A percentile compares a stretch with the other conserved stretches of the same genome.
phyloP scores from a whole-genome alignment of 2,888 invertebrate genomes.

The Esperia sulphurella region DNA sequence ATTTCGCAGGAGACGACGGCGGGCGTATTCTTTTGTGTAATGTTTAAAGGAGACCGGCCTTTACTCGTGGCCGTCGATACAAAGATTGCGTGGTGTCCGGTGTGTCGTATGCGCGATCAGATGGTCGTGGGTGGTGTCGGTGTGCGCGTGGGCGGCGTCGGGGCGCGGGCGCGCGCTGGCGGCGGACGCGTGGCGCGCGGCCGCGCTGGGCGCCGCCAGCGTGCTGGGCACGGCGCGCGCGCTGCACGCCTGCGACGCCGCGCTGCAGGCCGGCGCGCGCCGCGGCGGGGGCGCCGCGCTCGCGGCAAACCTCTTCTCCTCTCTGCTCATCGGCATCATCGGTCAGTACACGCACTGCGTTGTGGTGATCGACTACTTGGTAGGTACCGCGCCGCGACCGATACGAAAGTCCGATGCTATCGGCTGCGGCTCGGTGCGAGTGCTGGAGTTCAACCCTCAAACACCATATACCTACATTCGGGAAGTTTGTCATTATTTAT shows the following conservation, averaged over 20 bases:
- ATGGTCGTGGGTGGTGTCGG: conserved; percentile 64
- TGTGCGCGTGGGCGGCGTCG: conserved; percentile 60
- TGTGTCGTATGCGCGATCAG: conserved; percentile 24
- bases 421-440: no score
- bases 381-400: no score
- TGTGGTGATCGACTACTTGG: no score
- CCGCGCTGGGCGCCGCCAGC: conserved; percentile 58
- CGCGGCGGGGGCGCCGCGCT: conserved; percentile 59
- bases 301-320: conserved; percentile 67
- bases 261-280: conserved; percentile 63
- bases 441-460: no score
- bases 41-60: no score
- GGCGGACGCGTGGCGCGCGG: conserved; percentile 62
- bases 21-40: no score
- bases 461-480: no score
- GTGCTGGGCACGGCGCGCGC: conserved; percentile 70
- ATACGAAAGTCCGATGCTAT: no score
- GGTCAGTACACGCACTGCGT: conserved; percentile 34
- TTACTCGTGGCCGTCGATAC: no score
- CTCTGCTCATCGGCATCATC: conserved; percentile 64
- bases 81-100: no score
- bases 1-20: no score
- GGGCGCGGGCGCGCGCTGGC: conserved; percentile 64
- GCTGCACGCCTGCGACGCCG: conserved; percentile 68
- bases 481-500: no score